A percentile compares a stretch with the other conserved stretches of the same genome.
Conservation (phyloP, 2,797 vertebrate genomes). For the Micromesistius poutassou region DNA sequence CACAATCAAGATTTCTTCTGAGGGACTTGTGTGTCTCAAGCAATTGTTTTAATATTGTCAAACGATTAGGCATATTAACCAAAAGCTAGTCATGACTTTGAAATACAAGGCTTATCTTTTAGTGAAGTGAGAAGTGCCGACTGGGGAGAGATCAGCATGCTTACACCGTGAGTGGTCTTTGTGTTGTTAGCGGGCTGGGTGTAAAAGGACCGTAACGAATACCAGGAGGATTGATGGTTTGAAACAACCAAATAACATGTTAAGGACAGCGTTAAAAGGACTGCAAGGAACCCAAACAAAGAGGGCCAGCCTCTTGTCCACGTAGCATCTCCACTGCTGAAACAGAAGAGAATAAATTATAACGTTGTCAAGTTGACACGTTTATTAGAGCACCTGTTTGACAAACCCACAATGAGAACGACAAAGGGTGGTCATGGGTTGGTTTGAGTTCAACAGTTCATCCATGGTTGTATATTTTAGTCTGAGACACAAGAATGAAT, state of each 20-base stretch:
- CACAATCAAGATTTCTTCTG: no score
- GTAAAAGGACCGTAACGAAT: fast-evolving
- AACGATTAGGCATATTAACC: no score
- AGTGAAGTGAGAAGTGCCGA: neutral
- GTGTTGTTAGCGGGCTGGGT: neutral
- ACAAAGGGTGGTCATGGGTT: no score
- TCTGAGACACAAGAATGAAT: no score
- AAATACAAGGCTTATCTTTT: no score
- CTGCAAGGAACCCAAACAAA: neutral
- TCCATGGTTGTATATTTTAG: neutral
- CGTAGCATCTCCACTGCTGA: slow-evolving; percentile 33
- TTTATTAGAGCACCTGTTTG: neutral
- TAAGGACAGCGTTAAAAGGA: slow-evolving; percentile 9
- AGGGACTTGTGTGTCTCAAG: no score
- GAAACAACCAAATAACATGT: neutral
- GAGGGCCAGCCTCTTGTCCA: slow-evolving; percentile 9
- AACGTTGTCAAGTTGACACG: neutral
- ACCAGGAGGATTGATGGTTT: fast-evolving
- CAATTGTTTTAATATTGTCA: no score
- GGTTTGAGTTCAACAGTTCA: neutral
- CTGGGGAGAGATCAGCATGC: slow-evolving; percentile 20
- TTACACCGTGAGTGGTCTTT: slow-evolving; percentile 14
- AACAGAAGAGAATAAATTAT: slow-evolving; percentile 20
- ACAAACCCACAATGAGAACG: neutral
- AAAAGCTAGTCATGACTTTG: no score